Base-by-base conservation (phyloP, 2,113 vertebrate species). In the Morone saxatilis region DNA sequence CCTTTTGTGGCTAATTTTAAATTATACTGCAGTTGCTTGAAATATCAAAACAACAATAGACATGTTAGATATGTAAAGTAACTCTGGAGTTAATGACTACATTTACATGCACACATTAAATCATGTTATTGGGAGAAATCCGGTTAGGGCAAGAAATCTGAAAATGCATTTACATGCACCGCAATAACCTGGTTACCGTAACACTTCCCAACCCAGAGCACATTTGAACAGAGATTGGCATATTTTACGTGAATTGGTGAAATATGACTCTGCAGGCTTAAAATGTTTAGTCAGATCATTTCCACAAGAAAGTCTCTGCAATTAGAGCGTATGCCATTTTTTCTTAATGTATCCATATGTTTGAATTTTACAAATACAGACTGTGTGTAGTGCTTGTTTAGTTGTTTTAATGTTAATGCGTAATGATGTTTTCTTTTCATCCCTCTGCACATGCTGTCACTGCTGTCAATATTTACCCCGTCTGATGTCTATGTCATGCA, bases 81-180 rank as follows among this genome's bases (percentile, higher is more conserved):
- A 60, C 54, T 57, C 41, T 22, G 40, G 57, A 81, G 69, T 63
- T 60, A 68, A 81, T 70, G 53, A 76, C 66, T 66, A 70, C 83
- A 70, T 84, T 85, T 60, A 54, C 56, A 71, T 69, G 65, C 40
- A 25, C 31, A 75, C 59, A 71, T 59, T 83, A 83, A 88, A 85
- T 61, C 50, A 60, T 59, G 41, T 77, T 59, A 62, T 60, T 59
- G 3, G 13, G 47, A 83, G 47, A 53, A 77, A 80, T 54, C 56
- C 38, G 74, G 60, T 81, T 57, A 53, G 40, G 79, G 82, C 20
- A 71, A 56, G 51, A 76, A 76, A 77, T 88, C 76, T 59, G n/a
- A 73, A 76, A 73, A 59, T 9, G 0, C 40, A 62, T 66, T 85
- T 70, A n/a, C 38, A 69, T 83, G 73, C 45, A 20, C 50, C 60